These are phyloP conservation scores for Apostichopus japonicus DNA, from an alignment of 35 echinoderm and acorn worm species.

Conservation along the genomic window DNA sequence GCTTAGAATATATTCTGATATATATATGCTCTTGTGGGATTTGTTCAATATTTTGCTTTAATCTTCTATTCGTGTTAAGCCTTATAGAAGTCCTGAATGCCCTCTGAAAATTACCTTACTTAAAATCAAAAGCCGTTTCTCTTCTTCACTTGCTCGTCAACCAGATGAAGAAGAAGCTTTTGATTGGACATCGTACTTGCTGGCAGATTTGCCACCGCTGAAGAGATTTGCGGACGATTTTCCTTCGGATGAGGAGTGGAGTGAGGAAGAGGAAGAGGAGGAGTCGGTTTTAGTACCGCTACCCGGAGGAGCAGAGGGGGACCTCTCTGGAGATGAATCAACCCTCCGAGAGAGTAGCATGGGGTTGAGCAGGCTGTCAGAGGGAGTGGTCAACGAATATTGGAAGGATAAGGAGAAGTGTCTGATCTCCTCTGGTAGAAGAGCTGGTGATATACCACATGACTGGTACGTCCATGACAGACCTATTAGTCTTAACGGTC, in stretches of 20 bases:
- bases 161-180: conserved; percentile 75
- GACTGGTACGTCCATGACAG: not conserved
- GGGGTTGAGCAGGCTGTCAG: not conserved
- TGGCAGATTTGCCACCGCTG: conserved; percentile 58
- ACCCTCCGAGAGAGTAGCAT: not conserved
- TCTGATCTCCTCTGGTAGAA: not conserved
- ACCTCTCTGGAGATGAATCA: not conserved
- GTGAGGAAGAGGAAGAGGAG: conserved; percentile 17
- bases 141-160: not conserved
- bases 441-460: conserved; percentile 29
- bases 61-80: too few relatives aligned
- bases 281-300: not conserved
- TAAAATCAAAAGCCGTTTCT: too few relatives aligned
- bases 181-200: conserved; percentile 85
- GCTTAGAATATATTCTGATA: too few relatives aligned
- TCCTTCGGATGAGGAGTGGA: conserved; percentile 51
- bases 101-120: too few relatives aligned
- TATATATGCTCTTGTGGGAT: too few relatives aligned
- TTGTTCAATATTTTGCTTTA: too few relatives aligned
- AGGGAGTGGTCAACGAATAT: conserved; percentile 30
- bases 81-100: too few relatives aligned
- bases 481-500: too few relatives aligned
- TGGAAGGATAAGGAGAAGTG: not conserved
- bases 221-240: conserved; percentile 47
- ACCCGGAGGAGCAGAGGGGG: not conserved